Evolutionary conservation across 1,140 invertebrate genomes (phyloP), one percentile per base, ranked within the genome.

Genomic region (Saccostrea cuccullata): DNA sequence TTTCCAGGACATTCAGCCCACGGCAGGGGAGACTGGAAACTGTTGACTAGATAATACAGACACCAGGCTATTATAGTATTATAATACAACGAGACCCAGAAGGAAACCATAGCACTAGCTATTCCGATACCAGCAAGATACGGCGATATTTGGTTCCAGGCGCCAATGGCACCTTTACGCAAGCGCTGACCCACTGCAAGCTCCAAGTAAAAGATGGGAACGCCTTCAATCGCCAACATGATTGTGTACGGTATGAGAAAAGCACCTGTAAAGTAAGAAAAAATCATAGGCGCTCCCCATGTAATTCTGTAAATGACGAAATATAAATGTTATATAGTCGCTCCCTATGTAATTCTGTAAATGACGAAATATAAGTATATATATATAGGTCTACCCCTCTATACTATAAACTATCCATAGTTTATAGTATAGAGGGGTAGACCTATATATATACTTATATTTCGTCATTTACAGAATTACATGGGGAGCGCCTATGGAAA

Each of bases 61-160:
- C 98, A 98, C 98, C 98, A 99, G 23, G 98, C 98, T 87, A 99
- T 98, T 92, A 99, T 98, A 0, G 98, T 98, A 95, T 99, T 99
- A 96, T 99, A 99, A 95, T 99, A 99, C 96, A 99, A 98, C 55
- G 98, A 98, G 96, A 98, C 98, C 96, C 99, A 99, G 90, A 98
- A 96, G 93, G 98, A 98, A 91, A 99, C 98, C 89, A 99, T 96
- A 93, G 98, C 98, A 90, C 99, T 98, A 0, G 98, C 98, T 94
- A 98, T 99, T 64, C 98, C 98, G 56, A 99, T 97, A 89, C 98
- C 98, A 13, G 87, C 91, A 0, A 91, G 87, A 55, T 87, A 91
- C 0, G 88, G 89, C 9, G 86, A 88, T 9, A 91, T 87, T 20
- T 90, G 77, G 58, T 90, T 90, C 90, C 89, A 90, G 2, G 88